Percentiles rank a stretch among this genome's conserved stretches.
Conservation (phyloP, 2,797 vertebrate genomes). For the Tragelaphus eurycerus region DNA sequence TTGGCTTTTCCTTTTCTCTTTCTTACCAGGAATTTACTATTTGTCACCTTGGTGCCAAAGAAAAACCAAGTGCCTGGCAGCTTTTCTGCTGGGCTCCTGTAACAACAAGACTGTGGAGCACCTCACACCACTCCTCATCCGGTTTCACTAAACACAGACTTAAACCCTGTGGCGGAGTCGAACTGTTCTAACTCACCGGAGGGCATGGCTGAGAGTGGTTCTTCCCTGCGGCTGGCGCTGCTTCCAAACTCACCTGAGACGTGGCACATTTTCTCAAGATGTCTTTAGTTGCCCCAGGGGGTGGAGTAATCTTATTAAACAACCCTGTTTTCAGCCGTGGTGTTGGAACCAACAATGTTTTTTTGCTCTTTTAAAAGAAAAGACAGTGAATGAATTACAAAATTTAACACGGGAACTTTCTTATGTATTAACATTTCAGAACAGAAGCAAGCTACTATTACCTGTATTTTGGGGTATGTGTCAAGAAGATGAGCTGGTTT, state of each 20-base stretch:
- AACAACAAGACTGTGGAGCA: neutral
- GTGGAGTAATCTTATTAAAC: conserved; percentile 93
- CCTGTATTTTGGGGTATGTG: neutral
- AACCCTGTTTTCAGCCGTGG: conserved; percentile 92
- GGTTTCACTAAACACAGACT: neutral
- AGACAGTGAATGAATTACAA: neutral
- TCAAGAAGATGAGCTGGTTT: neutral
- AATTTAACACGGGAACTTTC: neutral
- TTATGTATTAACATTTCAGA: neutral
- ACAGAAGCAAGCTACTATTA: neutral
- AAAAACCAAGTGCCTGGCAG: neutral
- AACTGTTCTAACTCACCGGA: neutral
- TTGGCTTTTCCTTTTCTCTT: neutral
- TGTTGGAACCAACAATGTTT: conserved; percentile 94
- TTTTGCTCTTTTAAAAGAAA: conserved; percentile 86
- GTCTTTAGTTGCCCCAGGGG: conserved; percentile 88
- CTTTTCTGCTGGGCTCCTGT: neutral
- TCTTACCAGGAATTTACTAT: neutral
- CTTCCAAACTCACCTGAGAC: conserved; percentile 84
- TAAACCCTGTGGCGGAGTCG: neutral
- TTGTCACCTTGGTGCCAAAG: neutral
- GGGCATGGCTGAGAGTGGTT: neutral
- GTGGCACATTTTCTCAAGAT: conserved; percentile 90
- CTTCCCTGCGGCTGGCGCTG: accelerated
- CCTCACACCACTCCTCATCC: neutral